A percentile compares a stretch with the other conserved stretches of the same genome.
Evolutionary conservation across 2,113 vertebrate genomes (phyloP).

Genomic region (Apodemus speciosus): DNA sequence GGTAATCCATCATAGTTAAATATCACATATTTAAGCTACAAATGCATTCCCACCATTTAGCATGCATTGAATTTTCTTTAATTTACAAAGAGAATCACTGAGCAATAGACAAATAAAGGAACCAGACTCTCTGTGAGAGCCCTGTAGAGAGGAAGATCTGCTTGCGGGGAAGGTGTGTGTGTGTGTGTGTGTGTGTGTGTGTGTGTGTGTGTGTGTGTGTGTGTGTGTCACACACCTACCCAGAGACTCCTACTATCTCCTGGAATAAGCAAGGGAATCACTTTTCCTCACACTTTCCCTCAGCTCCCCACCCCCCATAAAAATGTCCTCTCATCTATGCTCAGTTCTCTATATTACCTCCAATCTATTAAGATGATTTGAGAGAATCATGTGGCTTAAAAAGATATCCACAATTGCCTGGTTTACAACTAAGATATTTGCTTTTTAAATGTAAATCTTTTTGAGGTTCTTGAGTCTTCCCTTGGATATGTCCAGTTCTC

Average conservation of each 20-base stretch:
- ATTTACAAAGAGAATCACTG: constrained; percentile 67
- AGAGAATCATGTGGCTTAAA: not conserved
- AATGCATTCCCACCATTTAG: constrained; percentile 68
- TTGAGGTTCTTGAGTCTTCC: not conserved
- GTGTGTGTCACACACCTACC: not conserved
- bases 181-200: no score
- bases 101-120: constrained; percentile 48
- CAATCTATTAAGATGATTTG: not conserved
- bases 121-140: not conserved
- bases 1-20: constrained; percentile 76
- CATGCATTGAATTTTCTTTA: constrained; percentile 43
- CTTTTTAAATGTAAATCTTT: not conserved
- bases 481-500: not conserved
- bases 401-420: not conserved
- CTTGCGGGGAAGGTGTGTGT: not conserved
- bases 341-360: not conserved
- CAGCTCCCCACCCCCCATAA: not conserved
- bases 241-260: not conserved
- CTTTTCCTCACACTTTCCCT: not conserved
- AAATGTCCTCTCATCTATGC: not conserved
- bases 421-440: not conserved
- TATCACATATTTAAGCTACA: constrained; percentile 69
- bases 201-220: no score
- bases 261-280: not conserved
- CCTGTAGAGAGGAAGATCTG: not conserved